Evolutionary conservation across 2,797 vertebrate genomes (phyloP), one percentile per base, ranked within the genome.

Genomic region (Chelidonichthys spinosus): DNA sequence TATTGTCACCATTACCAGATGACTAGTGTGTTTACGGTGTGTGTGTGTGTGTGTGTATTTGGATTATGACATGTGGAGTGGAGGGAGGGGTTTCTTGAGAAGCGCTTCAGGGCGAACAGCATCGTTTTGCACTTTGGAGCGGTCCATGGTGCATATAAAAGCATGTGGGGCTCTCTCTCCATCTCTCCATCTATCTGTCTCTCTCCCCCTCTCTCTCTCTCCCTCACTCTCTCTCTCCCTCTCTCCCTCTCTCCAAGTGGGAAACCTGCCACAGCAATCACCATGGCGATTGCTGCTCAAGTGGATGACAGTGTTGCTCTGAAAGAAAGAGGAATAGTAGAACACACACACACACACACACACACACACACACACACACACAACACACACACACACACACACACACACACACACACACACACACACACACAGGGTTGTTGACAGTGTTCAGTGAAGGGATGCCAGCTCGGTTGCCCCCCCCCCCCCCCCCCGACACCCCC

Each of bases 71-170:
- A 5, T 9, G 17, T 44, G 46, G 50, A 37, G 43, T 15, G 39
- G 36, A 46, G 42, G 43, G 50, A 59, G 47, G 60, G 40, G 4
- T 39, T 60, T 33, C 69, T 68, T 63, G 25, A 62, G 65, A 44
- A 14, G 44, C 36, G 44, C 78, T 74, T 69, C 42, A 74, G 66
- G 32, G 43, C 13, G 37, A 39, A 78, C 69, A 50, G 87, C 88
- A 89, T 75, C 60, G 6, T 78, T 90, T 86, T 90, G 82, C 82
- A 90, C 83, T 90, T 79, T 82, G 61, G 61, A 76, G 47, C 40
- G 3, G 4, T 46, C 64, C 44, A 47, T 10, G 15, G 43, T 35
- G 46, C 58, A 60, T 47, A 33, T 43, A 62, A 55, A 50, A 47
- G 43, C 60, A 54, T 33, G 37, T 15, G 9, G 43, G 18, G 25